These are phyloP conservation scores for Pseudomyrmex flavicornis DNA, from an alignment of 1,140 invertebrate genomes.

Conservation along the genomic window DNA sequence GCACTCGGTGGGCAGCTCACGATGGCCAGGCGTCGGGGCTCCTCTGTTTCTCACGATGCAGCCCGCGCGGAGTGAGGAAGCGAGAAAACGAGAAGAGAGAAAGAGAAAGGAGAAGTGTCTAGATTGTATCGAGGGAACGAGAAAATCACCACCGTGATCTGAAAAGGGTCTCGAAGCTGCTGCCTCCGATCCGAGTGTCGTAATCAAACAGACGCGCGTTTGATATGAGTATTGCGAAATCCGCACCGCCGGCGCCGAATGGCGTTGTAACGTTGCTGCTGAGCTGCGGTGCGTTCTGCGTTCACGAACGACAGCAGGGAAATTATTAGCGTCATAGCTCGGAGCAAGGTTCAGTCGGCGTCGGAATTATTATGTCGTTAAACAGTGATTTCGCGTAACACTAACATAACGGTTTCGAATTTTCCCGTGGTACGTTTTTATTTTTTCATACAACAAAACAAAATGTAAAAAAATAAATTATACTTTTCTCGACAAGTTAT, in stretches of 20 bases:
- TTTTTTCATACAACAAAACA: neutral
- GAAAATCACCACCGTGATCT: conserved; percentile 62
- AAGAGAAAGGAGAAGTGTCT: conserved; percentile 31
- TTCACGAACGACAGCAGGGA: conserved; percentile 11
- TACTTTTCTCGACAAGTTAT: neutral
- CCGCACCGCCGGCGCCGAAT: neutral
- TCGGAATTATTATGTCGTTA: conserved; percentile 34
- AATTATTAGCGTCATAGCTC: conserved; percentile 38
- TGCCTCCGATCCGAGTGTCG: conserved; percentile 30
- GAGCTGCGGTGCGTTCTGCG: neutral
- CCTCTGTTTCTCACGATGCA: conserved; percentile 59
- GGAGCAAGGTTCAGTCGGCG: neutral
- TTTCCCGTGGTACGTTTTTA: conserved; percentile 7
- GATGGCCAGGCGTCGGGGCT: conserved; percentile 61
- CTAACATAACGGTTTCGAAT: conserved; percentile 15
- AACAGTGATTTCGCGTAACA: conserved; percentile 1
- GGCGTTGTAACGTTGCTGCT: too few relatives aligned
- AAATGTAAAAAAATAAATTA: neutral
- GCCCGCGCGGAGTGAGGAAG: conserved; percentile 31
- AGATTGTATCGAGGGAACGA: conserved; percentile 66
- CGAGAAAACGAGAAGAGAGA: conserved; percentile 22
- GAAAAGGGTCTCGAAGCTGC: conserved; percentile 39
- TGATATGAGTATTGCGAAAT: conserved; percentile 37
- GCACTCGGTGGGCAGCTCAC: conserved; percentile 69
- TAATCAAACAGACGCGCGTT: conserved; percentile 26